Percentiles rank a stretch among this genome's conserved stretches.
phyloP scores from a whole-genome alignment of 2,888 invertebrate species.

The Cylindroiulus punctatus region DNA sequence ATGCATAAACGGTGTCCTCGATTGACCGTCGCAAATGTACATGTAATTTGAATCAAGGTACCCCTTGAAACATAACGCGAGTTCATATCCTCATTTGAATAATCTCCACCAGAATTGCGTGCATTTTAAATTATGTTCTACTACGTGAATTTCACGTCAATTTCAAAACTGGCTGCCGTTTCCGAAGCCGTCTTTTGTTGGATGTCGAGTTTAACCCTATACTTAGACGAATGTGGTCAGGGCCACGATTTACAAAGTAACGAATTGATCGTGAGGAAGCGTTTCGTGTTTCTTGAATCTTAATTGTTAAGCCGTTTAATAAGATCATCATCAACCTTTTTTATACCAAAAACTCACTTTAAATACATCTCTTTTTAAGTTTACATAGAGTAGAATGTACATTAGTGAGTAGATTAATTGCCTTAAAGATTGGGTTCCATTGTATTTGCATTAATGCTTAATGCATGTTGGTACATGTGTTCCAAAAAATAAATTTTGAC shows the following conservation, averaged over 20 bases:
- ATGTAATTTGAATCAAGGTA: background rate
- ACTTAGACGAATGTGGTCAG: conserved; percentile 31
- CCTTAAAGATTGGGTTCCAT: too few species aligned
- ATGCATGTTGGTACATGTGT: too few species aligned
- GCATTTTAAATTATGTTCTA: background rate
- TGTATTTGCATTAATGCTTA: too few species aligned
- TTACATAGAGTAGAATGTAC: background rate
- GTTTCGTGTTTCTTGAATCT: conserved; percentile 36
- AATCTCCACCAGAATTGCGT: background rate
- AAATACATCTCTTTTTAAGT: background rate
- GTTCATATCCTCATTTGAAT: conserved; percentile 20
- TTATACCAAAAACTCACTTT: background rate
- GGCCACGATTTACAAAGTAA: conserved; percentile 40
- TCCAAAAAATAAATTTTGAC: too few species aligned
- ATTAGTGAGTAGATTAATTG: too few species aligned
- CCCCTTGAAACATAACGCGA: background rate
- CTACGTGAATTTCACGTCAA: background rate
- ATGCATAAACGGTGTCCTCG: conserved; percentile 7
- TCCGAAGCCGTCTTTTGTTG: background rate
- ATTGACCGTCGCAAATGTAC: background rate
- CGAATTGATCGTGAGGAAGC: conserved; percentile 43
- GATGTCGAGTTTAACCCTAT: conserved; percentile 40
- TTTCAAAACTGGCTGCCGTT: background rate
- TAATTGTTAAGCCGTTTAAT: conserved; percentile 7
- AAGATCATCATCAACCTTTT: conserved; percentile 30